Evolutionary conservation across 2,113 vertebrate genomes (phyloP).

Genomic region (Prietella phreatophila): DNA sequence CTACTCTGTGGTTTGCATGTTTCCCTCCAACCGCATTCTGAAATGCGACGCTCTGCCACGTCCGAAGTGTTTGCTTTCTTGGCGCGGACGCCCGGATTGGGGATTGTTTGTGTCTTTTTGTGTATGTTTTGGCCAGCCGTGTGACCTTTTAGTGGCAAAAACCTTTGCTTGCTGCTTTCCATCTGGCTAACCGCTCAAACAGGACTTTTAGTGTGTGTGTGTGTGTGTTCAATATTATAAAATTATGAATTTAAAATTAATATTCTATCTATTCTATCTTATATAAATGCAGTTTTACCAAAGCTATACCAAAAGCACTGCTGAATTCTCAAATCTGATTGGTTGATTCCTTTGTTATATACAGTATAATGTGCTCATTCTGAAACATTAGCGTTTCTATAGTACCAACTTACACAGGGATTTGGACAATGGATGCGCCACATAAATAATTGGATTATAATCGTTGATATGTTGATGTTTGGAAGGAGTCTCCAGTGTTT

Average conservation of each 20-base stretch:
- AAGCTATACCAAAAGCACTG: background rate
- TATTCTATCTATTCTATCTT: background rate
- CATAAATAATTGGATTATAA: background rate
- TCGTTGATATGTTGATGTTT: background rate
- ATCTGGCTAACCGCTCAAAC: background rate
- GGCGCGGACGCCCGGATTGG: slow-evolving; percentile 16
- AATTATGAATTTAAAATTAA: background rate
- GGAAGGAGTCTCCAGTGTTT: background rate
- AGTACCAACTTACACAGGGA: background rate
- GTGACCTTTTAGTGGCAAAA: slow-evolving; percentile 32
- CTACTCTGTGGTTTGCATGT: slow-evolving; percentile 36
- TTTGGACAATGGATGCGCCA: background rate
- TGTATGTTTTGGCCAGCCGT: slow-evolving; percentile 42
- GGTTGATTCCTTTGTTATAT: background rate
- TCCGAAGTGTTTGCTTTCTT: slow-evolving; percentile 36
- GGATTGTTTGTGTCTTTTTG: slow-evolving; percentile 38
- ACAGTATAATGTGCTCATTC: background rate
- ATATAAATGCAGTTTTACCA: background rate
- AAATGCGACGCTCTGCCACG: slow-evolving; percentile 35
- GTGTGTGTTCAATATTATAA: background rate
- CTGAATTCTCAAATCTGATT: background rate
- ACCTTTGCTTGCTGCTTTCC: slow-evolving; percentile 24
- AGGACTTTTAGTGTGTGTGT: background rate
- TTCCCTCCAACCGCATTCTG: slow-evolving; percentile 52
- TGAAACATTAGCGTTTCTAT: background rate